Evolutionary conservation across 2,113 vertebrate species (phyloP).

Genomic region (Thomomys bottae): DNA sequence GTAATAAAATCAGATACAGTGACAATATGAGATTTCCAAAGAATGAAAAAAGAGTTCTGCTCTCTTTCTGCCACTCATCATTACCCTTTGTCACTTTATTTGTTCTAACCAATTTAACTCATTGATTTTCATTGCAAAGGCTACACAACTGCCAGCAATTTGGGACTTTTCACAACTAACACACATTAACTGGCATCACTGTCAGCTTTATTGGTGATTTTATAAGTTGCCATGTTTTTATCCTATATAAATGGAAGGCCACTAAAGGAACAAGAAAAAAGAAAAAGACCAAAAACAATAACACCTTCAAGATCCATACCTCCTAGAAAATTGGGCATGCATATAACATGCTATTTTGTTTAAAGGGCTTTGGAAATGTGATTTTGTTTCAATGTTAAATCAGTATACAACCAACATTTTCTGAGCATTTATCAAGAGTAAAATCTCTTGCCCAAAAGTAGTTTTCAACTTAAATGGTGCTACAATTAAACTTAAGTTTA

Average conservation of each 20-base stretch:
- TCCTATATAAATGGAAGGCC: constrained; percentile 29
- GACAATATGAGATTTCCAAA: too few species aligned
- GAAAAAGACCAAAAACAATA: not conserved
- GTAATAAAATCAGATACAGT: too few species aligned
- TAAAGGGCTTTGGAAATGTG: constrained; percentile 29
- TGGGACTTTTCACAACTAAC: constrained; percentile 70
- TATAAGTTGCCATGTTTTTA: constrained; percentile 62
- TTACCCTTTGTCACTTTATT: constrained; percentile 85
- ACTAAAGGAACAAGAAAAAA: constrained; percentile 25
- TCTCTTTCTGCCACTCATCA: constrained; percentile 79
- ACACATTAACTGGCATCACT: constrained; percentile 61
- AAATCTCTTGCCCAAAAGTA: not conserved
- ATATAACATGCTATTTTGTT: constrained; percentile 23
- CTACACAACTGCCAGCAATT: constrained; percentile 76
- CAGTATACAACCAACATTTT: not conserved
- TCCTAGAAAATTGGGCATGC: constrained; percentile 12
- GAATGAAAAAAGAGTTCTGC: too few species aligned
- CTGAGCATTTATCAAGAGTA: not conserved
- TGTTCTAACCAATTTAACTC: constrained; percentile 86
- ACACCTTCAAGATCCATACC: not conserved
- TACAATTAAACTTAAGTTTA: not conserved
- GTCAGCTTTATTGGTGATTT: constrained; percentile 43
- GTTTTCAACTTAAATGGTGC: not conserved
- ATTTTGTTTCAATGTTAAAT: not conserved
- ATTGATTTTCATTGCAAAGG: constrained; percentile 81